Percentiles rank a stretch among this genome's conserved stretches.
Conservation (phyloP, 2,888 invertebrate species). For the Brachypalpus laphriformis region DNA sequence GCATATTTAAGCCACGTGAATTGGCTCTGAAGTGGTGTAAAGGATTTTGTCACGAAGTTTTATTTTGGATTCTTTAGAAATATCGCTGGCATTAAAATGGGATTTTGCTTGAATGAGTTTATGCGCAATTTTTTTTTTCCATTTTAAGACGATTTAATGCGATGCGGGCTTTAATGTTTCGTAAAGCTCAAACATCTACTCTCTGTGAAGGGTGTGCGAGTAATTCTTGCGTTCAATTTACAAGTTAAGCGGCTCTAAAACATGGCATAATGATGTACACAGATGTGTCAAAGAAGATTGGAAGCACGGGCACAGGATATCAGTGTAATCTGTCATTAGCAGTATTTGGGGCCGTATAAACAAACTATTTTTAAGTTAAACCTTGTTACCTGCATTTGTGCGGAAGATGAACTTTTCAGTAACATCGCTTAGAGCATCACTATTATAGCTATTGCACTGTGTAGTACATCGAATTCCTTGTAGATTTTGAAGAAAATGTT, state of each 20-base stretch:
- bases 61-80: neutral
- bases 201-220: neutral
- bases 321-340: too few species aligned
- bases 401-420: too few species aligned
- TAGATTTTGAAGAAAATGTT: too few species aligned
- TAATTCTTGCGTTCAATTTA: neutral
- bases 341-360: too few species aligned
- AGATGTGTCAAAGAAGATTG: neutral
- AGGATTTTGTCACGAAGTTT: slow-evolving; percentile 16
- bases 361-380: too few species aligned
- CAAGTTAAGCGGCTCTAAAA: neutral
- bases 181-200: neutral
- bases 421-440: too few species aligned
- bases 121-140: neutral
- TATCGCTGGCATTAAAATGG: slow-evolving; percentile 5
- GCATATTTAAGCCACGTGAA: slow-evolving; percentile 29
- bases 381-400: too few species aligned
- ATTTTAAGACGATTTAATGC: neutral
- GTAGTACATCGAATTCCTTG: too few species aligned
- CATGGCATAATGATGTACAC: neutral
- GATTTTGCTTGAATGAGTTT: neutral
- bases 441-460: too few species aligned
- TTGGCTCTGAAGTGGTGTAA: neutral
- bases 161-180: neutral
- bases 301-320: too few species aligned